A percentile compares a stretch with the other conserved stretches of the same genome.
Conservation (phyloP, 2,888 invertebrate species). For the Shargacucullia verbasci region DNA sequence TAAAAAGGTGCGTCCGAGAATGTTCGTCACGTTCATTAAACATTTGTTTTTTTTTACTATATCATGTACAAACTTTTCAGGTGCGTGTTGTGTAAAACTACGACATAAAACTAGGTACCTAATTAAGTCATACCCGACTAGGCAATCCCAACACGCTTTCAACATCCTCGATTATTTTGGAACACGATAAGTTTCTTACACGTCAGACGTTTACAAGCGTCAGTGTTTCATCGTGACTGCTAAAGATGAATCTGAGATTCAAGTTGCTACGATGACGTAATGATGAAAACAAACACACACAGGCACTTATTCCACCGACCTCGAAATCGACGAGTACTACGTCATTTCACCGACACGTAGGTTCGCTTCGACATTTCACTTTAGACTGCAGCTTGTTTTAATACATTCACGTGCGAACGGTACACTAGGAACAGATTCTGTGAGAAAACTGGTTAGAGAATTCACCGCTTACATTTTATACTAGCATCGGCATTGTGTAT, state of each 20-base stretch:
- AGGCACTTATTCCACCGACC: conserved; percentile 67
- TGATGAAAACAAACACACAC: conserved; percentile 81
- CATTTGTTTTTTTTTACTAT: conserved; percentile 6
- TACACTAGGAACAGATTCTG: conserved; percentile 38
- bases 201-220: conserved; percentile 57
- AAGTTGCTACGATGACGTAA: conserved; percentile 79
- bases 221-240: conserved; percentile 61
- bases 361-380: conserved; percentile 66
- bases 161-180: conserved; percentile 73
- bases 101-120: conserved; percentile 41
- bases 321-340: conserved; percentile 65
- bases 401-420: conserved; percentile 38
- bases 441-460: conserved; percentile 46
- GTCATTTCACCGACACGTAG: conserved; percentile 64
- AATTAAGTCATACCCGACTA: conserved; percentile 77
- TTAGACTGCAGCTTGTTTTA: conserved; percentile 56
- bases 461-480: conserved; percentile 29
- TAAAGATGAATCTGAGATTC: conserved; percentile 63
- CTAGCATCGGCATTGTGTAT: conserved; percentile 16
- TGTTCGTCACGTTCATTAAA: conserved; percentile 25
- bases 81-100: neutral
- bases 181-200: conserved; percentile 58
- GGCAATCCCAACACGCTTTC: conserved; percentile 83
- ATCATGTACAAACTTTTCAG: neutral
- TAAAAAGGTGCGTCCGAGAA: conserved; percentile 50